A percentile compares a stretch with the other conserved stretches of the same genome.
phyloP scores from a whole-genome alignment of 2,113 vertebrate species.

The Glaucomys volans region DNA sequence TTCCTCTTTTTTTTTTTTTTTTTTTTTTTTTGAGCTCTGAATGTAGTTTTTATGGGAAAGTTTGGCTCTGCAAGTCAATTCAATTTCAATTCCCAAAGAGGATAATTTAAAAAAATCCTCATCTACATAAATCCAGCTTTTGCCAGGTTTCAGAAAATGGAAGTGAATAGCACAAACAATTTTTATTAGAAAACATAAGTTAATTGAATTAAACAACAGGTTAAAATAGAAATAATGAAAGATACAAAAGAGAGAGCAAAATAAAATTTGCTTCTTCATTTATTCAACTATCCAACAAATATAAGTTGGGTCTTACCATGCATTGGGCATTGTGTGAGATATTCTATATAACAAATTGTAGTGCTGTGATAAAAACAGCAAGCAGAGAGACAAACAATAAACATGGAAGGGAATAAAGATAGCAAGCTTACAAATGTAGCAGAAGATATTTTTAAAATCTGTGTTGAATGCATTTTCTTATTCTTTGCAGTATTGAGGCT shows the following conservation, averaged over 20 bases:
- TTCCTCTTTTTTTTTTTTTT: neutral
- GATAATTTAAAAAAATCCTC: neutral
- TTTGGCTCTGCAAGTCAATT: neutral
- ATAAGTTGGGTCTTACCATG: neutral
- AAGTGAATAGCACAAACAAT: neutral
- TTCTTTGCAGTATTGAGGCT: neutral
- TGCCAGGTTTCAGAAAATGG: neutral
- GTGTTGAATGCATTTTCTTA: neutral
- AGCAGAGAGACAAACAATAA: neutral
- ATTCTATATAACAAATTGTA: neutral
- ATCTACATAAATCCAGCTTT: neutral
- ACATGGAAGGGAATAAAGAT: neutral
- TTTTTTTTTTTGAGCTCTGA: neutral
- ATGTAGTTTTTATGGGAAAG: neutral
- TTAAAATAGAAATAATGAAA: neutral
- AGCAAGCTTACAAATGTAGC: neutral
- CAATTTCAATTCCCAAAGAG: neutral
- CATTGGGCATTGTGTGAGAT: neutral
- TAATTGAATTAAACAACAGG: neutral
- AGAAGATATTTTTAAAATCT: neutral
- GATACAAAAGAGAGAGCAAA: neutral
- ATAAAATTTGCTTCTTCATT: neutral
- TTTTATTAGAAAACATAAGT: conserved; percentile 11
- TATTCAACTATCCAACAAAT: neutral
- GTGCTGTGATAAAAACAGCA: neutral